Evolutionary conservation across 2,113 vertebrate species (phyloP), one percentile per base, ranked within the genome.

Genomic region (Martes martes): DNA sequence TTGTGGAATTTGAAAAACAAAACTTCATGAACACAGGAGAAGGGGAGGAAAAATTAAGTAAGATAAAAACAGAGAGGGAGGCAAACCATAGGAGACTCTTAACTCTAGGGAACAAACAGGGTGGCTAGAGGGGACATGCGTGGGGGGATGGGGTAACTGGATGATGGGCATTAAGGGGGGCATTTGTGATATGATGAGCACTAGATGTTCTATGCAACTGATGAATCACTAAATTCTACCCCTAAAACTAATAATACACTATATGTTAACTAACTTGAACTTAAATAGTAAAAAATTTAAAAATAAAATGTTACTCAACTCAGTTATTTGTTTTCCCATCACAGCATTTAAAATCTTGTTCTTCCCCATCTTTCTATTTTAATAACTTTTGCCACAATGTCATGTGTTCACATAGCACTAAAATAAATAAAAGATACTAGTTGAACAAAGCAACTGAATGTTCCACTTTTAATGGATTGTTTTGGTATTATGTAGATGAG

Each of bases 391-490:
- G 21, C 31, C 74, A 87, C 50, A 80, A 21, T 65, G 88, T 91
- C 31, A 88, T 21, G 83, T 90, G 24, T 89, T 97, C 87, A 87
- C 21, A 59, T 39, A 52, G 65, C n/a, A 95, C 50, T 89, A 86
- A 89, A 96, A 91, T 67, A 97, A 95, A 42, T 69, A 92, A 96
- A 95, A 76, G 7, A 87, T 39, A 42, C n/a, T 79, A 83, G 11
- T 42, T 84, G 61, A 96, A 63, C 69, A 92, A 95, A 96, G 18
- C 63, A 80, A 83, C 18, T 83, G 42, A 82, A 59, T 67, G 7
- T 57, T 90, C n/a, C 42, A 33, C 73, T 89, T 97, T 94, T 63
- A 96, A 89, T 18, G 11, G 50, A 14, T 39, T 89, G 71, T 96
- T 92, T 76, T 55, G 28, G 26, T 84, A 33, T 94, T 96, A n/a